Conservation (phyloP, 2,113 vertebrate species). For the Leptosomus discolor region DNA sequence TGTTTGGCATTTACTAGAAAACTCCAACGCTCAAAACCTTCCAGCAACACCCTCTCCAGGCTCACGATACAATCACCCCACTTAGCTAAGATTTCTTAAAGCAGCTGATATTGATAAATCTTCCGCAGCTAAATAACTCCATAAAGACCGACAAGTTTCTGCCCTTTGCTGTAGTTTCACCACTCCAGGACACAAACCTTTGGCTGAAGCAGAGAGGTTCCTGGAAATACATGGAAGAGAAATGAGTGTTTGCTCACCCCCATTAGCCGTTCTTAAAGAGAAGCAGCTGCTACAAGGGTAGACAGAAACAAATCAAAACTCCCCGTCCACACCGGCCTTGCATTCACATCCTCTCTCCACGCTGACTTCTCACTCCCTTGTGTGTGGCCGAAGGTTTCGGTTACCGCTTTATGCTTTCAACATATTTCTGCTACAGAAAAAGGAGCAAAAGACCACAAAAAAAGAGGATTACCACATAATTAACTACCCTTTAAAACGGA, state of each 20-base stretch:
- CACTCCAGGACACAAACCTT: background rate
- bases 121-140: background rate
- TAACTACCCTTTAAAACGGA: background rate
- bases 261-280: accelerated
- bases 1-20: background rate
- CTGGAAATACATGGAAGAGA: background rate
- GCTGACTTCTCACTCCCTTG: accelerated
- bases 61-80: background rate
- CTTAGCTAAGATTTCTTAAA: accelerated
- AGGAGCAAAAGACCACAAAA: background rate
- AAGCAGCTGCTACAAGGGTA: background rate
- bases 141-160: background rate
- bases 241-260: accelerated
- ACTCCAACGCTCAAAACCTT: background rate
- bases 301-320: background rate
- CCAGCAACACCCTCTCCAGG: background rate
- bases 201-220: background rate
- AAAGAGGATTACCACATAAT: background rate
- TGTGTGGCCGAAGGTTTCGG: accelerated
- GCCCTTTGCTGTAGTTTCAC: background rate
- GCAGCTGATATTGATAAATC: background rate
- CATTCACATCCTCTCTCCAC: background rate
- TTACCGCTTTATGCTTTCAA: background rate
- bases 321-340: background rate
- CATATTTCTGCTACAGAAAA: no score